Evolutionary conservation across 2,797 vertebrate genomes (phyloP).

Genomic region (Octomys mimax): DNA sequence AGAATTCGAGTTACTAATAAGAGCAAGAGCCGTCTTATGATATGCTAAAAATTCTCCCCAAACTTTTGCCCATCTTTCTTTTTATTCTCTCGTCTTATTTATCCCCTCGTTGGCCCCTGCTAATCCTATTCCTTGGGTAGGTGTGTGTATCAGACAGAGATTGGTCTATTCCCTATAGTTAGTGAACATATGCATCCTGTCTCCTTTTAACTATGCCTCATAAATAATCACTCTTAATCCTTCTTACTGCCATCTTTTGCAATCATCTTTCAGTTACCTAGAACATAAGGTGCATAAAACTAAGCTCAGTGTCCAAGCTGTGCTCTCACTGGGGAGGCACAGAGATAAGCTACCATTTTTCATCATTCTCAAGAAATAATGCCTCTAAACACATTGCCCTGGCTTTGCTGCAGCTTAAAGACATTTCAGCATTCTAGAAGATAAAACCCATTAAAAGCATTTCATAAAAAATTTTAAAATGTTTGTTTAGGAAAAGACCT

Average conservation of each 20-base stretch:
- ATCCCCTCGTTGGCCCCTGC: constrained; percentile 50
- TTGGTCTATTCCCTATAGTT: constrained; percentile 67
- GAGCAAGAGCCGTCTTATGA: not conserved
- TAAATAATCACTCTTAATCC: constrained; percentile 80
- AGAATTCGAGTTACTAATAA: constrained; percentile 60
- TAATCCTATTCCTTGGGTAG: constrained; percentile 60
- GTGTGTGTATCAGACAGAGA: constrained; percentile 68
- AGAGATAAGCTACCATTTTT: constrained; percentile 67
- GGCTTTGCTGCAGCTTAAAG: constrained; percentile 57
- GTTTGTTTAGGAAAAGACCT: constrained; percentile 65
- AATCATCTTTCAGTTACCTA: constrained; percentile 80
- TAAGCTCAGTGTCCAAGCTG: constrained; percentile 77
- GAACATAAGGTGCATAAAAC: constrained; percentile 81
- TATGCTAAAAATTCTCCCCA: constrained; percentile 24
- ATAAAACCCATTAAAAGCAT: constrained; percentile 51
- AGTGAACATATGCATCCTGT: constrained; percentile 76
- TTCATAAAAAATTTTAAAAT: constrained; percentile 67
- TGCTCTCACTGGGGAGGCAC: constrained; percentile 71
- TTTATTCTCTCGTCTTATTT: constrained; percentile 23
- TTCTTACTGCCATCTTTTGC: constrained; percentile 75
- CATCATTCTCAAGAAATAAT: constrained; percentile 74
- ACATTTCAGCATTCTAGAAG: constrained; percentile 59
- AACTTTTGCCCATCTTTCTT: not conserved
- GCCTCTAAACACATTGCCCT: constrained; percentile 61
- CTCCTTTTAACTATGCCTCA: constrained; percentile 78